These are phyloP conservation scores for Mastigias papua DNA, from an alignment of 30 jellyfish, hydroid and myxozoan species.

Conservation along the genomic window DNA sequence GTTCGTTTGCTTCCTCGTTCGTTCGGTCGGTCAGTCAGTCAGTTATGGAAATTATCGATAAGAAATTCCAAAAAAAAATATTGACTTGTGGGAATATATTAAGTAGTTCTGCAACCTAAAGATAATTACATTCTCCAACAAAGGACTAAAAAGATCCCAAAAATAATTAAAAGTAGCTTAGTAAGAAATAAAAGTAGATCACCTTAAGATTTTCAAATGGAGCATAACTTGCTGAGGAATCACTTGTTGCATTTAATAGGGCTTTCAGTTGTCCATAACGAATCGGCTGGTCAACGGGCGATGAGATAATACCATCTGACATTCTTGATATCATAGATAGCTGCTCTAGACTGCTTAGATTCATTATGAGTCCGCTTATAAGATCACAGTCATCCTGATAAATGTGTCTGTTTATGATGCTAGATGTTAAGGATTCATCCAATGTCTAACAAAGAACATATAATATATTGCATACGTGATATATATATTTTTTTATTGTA, in stretches of 20 bases:
- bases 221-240: slow-evolving; percentile 20
- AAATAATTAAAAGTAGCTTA: neutral
- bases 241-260: slow-evolving; percentile 44
- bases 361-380: slow-evolving; percentile 50
- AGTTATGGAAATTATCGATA: no score
- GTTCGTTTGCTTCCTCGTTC: no score
- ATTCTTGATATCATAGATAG: neutral
- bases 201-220: slow-evolving; percentile 63
- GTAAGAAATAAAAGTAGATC: neutral
- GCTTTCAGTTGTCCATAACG: slow-evolving; percentile 27
- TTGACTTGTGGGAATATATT: no score
- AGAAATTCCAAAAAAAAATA: no score
- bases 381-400: slow-evolving; percentile 81
- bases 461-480: neutral
- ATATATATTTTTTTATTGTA: no score
- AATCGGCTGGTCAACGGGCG: neutral
- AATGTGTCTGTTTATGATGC: slow-evolving; percentile 66
- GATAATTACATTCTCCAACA: neutral
- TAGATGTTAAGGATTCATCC: slow-evolving; percentile 51
- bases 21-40: no score
- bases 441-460: neutral
- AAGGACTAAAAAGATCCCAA: neutral
- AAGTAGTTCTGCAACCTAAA: no score
- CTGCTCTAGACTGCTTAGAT: slow-evolving; percentile 62
- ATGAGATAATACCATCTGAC: neutral